phyloP scores from a whole-genome alignment of 2,888 invertebrate species.

The Meliscaeva auricollis region DNA sequence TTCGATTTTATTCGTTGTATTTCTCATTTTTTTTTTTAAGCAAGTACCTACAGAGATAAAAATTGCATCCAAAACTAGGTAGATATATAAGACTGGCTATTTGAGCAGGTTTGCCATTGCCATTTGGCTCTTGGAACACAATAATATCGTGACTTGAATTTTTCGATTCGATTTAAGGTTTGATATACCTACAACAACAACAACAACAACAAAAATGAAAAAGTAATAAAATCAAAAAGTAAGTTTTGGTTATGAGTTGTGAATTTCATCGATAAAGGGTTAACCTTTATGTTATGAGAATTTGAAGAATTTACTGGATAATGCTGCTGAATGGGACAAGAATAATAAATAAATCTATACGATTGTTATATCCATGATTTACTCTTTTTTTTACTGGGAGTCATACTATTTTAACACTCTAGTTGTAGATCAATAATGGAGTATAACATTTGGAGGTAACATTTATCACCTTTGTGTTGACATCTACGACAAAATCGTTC shows the following conservation, averaged over 20 bases:
- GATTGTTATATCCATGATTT: background rate
- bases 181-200: too few species aligned
- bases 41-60: conserved; percentile 42
- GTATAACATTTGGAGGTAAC: too few species aligned
- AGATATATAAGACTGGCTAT: conserved; percentile 19
- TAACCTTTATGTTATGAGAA: conserved; percentile 45
- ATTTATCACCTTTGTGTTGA: too few species aligned
- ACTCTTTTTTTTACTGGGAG: background rate
- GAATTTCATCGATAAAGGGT: conserved; percentile 65
- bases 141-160: conserved; percentile 60
- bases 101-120: conserved; percentile 45
- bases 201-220: background rate
- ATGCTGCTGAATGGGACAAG: conserved; percentile 12
- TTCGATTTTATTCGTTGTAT: conserved; percentile 26
- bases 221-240: conserved; percentile 17
- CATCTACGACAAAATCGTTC: too few species aligned
- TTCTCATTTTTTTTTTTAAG: conserved; percentile 24
- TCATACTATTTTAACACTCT: background rate
- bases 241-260: conserved; percentile 54
- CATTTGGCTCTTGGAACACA: conserved; percentile 37
- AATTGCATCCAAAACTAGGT: conserved; percentile 60
- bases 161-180: conserved; percentile 45
- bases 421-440: background rate
- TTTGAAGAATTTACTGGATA: conserved; percentile 6
- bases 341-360: conserved; percentile 3